Evolutionary conservation across 1,140 invertebrate species (phyloP).

Genomic region (Pygmarrhopalites habei): DNA sequence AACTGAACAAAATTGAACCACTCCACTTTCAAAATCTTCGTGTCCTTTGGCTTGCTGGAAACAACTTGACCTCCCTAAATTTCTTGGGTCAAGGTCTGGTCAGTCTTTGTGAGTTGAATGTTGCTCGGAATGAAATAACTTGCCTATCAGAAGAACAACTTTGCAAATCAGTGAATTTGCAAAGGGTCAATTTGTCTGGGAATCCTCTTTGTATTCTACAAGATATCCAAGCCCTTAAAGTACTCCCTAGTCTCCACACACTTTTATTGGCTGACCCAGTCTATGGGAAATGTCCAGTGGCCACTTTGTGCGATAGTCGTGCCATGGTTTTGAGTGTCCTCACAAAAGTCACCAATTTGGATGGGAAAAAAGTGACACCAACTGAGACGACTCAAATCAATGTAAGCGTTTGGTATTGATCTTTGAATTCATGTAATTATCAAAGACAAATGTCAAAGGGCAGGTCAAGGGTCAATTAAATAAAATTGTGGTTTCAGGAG

Average conservation of each 20-base stretch:
- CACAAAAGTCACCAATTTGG: conserved; percentile 12
- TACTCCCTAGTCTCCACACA: conserved; percentile 5
- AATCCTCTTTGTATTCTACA: conserved; percentile 30
- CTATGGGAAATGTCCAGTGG: conserved; percentile 34
- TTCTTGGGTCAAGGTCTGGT: conserved; percentile 27
- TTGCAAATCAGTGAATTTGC: conserved; percentile 17
- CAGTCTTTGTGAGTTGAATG: conserved; percentile 21
- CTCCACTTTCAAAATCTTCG: conserved; percentile 24
- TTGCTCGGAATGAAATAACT: conserved; percentile 23
- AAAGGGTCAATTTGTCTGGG: conserved; percentile 24
- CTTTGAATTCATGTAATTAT: too few species aligned
- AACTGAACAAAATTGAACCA: conserved; percentile 21
- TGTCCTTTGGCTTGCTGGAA: conserved; percentile 24
- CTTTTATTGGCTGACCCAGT: conserved; percentile 24
- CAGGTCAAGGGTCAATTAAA: too few species aligned
- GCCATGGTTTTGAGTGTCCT: conserved; percentile 22
- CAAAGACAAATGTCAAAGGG: too few species aligned
- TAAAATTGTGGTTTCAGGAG: too few species aligned
- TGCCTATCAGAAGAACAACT: conserved; percentile 17
- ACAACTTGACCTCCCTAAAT: conserved; percentile 27
- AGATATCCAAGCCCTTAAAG: conserved; percentile 23
- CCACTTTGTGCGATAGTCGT: conserved; percentile 24
- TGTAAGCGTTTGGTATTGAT: too few species aligned
- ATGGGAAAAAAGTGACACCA: conserved; percentile 20
- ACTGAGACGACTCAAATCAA: too few species aligned